A percentile compares a stretch with the other conserved stretches of the same genome.
phyloP scores from a whole-genome alignment of 2,888 invertebrate species.

The Acleris literana region DNA sequence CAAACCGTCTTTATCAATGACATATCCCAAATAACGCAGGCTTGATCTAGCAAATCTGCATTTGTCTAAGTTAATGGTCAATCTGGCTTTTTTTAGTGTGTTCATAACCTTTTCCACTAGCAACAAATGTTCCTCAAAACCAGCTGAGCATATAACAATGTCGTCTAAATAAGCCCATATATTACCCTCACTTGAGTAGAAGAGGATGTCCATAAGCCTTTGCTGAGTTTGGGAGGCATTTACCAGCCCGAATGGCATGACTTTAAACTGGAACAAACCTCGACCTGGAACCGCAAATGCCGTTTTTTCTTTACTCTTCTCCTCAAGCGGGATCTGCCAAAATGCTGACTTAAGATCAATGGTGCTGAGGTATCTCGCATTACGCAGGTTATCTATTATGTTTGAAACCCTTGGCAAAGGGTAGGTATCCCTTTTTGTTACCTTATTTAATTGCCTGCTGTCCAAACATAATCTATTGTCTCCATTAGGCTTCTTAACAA shows the following conservation, averaged over 20 bases:
- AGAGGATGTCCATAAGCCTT: conserved; percentile 33
- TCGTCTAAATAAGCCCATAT: conserved; percentile 35
- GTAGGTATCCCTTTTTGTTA: conserved; percentile 36
- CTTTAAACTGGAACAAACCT: not conserved
- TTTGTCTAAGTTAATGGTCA: no score
- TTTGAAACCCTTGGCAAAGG: conserved; percentile 36
- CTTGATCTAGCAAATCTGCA: conserved; percentile 6
- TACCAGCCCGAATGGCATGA: conserved; percentile 31
- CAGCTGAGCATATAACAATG: conserved; percentile 20
- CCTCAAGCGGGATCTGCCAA: conserved; percentile 45
- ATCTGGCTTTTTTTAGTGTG: not conserved
- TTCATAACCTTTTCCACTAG: not conserved
- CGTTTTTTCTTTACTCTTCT: conserved; percentile 38
- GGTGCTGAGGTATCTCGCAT: conserved; percentile 34
- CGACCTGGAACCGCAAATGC: no score
- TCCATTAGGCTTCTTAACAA: not conserved
- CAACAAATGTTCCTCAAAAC: conserved; percentile 17
- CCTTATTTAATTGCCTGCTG: conserved; percentile 37
- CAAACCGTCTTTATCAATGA: conserved; percentile 5
- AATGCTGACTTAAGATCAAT: conserved; percentile 47
- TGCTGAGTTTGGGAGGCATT: conserved; percentile 34
- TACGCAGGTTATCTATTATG: conserved; percentile 36
- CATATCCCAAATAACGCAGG: conserved; percentile 6
- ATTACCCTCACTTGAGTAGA: conserved; percentile 26
- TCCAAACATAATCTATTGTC: not conserved